Conservation (phyloP, 2,888 invertebrate species). For the Lithodes maja region DNA sequence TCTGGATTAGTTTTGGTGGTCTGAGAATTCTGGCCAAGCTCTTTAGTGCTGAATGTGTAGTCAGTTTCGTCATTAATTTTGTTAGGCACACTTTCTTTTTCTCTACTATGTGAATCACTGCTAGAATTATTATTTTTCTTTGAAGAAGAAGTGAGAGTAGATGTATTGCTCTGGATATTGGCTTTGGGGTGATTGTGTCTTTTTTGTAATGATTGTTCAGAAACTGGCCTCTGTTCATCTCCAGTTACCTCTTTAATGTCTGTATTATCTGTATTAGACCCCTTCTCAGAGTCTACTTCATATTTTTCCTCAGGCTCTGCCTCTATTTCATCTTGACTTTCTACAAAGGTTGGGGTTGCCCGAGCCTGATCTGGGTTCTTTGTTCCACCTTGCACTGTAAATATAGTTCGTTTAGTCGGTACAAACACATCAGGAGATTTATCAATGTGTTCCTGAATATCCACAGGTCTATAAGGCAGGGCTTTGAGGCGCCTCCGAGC, state of each 20-base stretch:
- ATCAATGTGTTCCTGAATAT: constrained; percentile 9
- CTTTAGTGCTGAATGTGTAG: background rate
- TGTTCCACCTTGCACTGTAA: constrained; percentile 55
- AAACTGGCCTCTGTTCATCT: background rate
- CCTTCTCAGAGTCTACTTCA: background rate
- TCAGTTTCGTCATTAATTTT: background rate
- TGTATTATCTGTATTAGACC: background rate
- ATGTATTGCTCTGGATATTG: background rate
- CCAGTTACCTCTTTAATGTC: background rate
- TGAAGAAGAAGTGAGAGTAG: background rate
- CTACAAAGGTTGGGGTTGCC: constrained; percentile 63
- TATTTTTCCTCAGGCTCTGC: background rate
- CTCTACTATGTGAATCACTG: background rate
- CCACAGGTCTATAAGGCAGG: background rate
- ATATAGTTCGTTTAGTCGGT: constrained; percentile 67
- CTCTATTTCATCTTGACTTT: constrained; percentile 36
- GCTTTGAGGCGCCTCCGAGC: constrained; percentile 19
- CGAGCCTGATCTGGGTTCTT: constrained; percentile 50
- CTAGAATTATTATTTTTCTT: background rate
- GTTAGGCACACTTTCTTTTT: background rate
- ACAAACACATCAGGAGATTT: constrained; percentile 66
- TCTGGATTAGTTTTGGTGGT: background rate
- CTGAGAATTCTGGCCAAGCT: background rate
- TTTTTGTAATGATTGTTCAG: background rate
- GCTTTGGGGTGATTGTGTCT: background rate